Percentiles rank a stretch among this genome's conserved stretches.
Conservation (phyloP, 2,888 invertebrate genomes). For the Diogma glabrata region DNA sequence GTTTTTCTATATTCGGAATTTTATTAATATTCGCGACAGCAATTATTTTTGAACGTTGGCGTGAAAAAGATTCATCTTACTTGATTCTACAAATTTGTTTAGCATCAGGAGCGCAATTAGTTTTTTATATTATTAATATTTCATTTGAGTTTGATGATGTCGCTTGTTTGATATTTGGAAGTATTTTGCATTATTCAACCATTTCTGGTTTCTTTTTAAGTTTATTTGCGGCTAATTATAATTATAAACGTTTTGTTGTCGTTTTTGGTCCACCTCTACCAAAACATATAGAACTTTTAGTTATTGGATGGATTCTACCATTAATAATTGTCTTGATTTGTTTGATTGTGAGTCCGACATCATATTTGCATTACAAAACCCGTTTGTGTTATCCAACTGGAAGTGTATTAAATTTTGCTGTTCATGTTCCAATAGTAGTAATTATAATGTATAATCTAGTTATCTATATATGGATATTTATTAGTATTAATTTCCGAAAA, state of each 20-base stretch:
- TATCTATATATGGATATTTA: constrained; percentile 1
- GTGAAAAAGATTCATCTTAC: background rate
- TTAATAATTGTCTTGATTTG: background rate
- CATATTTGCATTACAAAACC: background rate
- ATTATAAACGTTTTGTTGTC: background rate
- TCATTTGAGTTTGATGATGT: too few relatives aligned
- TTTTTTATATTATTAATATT: background rate
- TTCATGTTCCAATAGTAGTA: background rate
- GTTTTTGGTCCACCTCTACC: constrained; percentile 1
- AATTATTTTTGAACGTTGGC: background rate
- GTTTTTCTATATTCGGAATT: background rate
- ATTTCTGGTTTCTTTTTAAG: background rate
- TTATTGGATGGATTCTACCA: background rate
- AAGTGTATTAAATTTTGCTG: background rate
- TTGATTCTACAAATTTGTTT: background rate
- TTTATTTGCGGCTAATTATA: background rate
- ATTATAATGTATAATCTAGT: background rate
- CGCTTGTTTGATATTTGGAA: background rate
- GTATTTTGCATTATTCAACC: background rate
- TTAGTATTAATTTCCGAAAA: too few relatives aligned
- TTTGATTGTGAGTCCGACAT: background rate
- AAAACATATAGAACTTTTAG: background rate
- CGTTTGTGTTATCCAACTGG: background rate
- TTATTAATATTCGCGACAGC: background rate
- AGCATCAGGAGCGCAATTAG: background rate